Conservation (phyloP, 2,888 invertebrate species). For the Clusia tigrina region DNA sequence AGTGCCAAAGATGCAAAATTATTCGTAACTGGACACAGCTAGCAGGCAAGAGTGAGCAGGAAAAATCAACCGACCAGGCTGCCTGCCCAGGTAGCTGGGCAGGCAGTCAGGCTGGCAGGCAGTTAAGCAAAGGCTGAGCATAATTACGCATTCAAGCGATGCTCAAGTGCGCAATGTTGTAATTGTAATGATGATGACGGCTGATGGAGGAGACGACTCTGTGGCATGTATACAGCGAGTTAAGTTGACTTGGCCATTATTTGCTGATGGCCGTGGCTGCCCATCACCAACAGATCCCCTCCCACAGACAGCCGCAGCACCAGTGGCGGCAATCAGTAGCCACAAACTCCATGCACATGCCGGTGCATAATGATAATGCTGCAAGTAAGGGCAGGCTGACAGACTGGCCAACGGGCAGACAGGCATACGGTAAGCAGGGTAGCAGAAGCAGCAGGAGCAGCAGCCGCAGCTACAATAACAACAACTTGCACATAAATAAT, state of each 20-base stretch:
- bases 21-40: no score
- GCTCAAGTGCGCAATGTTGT: conserved; percentile 1
- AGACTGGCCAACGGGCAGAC: not conserved
- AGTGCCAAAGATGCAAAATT: not conserved
- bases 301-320: not conserved
- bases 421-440: not conserved
- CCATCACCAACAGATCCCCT: not conserved
- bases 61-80: not conserved
- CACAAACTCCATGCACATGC: not conserved
- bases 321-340: conserved; percentile 15
- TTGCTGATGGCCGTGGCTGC: conserved; percentile 14
- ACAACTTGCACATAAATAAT: conserved; percentile 49
- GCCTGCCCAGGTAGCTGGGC: not conserved
- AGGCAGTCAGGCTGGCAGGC: not conserved
- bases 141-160: conserved; percentile 15
- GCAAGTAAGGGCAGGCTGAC: conserved; percentile 7
- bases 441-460: not conserved
- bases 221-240: conserved; percentile 1
- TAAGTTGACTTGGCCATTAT: conserved; percentile 11
- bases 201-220: conserved; percentile 10
- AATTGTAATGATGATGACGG: conserved; percentile 7
- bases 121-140: not conserved
- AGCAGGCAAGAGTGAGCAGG: not conserved
- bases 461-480: no score
- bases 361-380: conserved; percentile 18